phyloP scores from a whole-genome alignment of 37 sponge, comb jelly and placozoan genomes.

The Tethya wilhelma region DNA sequence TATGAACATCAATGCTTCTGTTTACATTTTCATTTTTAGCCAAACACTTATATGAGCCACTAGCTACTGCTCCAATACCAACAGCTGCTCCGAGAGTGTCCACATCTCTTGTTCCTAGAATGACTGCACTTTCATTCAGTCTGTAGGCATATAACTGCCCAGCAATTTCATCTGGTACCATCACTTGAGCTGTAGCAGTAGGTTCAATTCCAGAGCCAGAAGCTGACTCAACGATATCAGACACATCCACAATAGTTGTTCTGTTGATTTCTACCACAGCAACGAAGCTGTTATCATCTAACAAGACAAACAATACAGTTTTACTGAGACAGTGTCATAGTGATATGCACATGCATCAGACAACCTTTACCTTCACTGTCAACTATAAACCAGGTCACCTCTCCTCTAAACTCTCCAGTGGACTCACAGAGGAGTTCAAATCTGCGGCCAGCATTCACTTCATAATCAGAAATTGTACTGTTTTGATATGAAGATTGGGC shows the following conservation, averaged over 20 bases:
- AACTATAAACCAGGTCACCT: too few relatives aligned
- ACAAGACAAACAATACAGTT: too few relatives aligned
- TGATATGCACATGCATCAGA: too few relatives aligned
- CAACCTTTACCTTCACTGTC: too few relatives aligned
- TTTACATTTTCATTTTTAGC: constrained; percentile 12
- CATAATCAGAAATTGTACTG: neutral
- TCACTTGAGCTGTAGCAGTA: neutral
- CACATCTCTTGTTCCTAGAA: neutral
- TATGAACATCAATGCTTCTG: neutral
- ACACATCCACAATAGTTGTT: neutral
- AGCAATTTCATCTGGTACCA: constrained; percentile 2
- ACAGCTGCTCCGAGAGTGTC: neutral
- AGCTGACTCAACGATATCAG: neutral
- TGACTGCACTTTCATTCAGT: constrained; percentile 2
- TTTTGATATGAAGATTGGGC: too few relatives aligned
- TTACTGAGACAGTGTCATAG: too few relatives aligned
- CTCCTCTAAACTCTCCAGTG: too few relatives aligned
- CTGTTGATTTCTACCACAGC: neutral
- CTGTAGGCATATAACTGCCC: constrained; percentile 41
- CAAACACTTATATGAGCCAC: constrained; percentile 17
- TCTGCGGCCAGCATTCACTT: neutral
- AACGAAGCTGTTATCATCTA: too few relatives aligned
- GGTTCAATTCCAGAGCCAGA: neutral
- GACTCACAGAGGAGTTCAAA: constrained; percentile 2
- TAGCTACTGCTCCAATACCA: neutral